These are phyloP conservation scores for Caradrina kadenii DNA, from an alignment of 2,888 invertebrate species.

Conservation along the genomic window DNA sequence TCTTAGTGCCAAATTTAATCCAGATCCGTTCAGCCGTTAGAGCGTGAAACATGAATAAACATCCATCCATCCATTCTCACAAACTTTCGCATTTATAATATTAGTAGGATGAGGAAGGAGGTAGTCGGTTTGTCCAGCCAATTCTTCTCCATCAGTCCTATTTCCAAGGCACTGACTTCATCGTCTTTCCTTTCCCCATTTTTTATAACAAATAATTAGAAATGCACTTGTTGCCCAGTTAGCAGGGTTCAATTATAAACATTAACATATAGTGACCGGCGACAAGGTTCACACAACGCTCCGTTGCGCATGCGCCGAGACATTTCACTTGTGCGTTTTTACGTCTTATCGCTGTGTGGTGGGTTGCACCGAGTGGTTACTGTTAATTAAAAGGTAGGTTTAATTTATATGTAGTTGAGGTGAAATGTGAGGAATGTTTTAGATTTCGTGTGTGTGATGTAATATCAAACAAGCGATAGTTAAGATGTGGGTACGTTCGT, in stretches of 20 bases:
- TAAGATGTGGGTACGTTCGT: not conserved
- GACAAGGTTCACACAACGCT: conserved; percentile 85
- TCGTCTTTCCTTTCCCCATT: not conserved
- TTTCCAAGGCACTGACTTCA: conserved; percentile 6
- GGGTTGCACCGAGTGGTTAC: conserved; percentile 50
- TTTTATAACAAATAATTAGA: not conserved
- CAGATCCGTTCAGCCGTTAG: too few relatives aligned
- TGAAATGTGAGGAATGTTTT: conserved; percentile 6
- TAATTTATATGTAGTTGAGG: not conserved
- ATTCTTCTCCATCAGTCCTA: not conserved
- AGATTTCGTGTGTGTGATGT: conserved; percentile 1
- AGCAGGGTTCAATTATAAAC: conserved; percentile 62
- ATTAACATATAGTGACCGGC: conserved; percentile 80
- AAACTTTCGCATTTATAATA: too few relatives aligned
- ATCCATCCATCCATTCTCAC: too few relatives aligned
- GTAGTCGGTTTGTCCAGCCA: too few relatives aligned
- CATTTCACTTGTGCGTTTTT: conserved; percentile 77
- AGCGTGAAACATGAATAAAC: too few relatives aligned
- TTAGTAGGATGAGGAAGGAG: too few relatives aligned
- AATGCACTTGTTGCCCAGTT: conserved; percentile 31
- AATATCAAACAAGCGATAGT: not conserved
- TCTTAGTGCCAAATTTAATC: too few relatives aligned
- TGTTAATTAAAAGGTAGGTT: conserved; percentile 32
- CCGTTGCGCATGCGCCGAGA: conserved; percentile 77
- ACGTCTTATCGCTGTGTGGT: conserved; percentile 66